Base-by-base conservation (phyloP, 1,140 invertebrate genomes). In the Zophobas atratus region DNA sequence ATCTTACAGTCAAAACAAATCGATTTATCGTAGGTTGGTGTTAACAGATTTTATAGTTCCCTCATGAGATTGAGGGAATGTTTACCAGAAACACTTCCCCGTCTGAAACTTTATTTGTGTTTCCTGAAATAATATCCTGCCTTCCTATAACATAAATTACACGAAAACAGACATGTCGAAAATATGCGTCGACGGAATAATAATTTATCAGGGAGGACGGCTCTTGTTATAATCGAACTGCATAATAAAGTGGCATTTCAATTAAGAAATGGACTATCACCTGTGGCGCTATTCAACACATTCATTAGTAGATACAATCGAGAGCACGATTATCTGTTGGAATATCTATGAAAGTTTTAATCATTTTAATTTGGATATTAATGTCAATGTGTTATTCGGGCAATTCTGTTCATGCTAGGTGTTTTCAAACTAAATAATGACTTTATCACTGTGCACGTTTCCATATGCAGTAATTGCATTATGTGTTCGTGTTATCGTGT, bases 1-100 rank as follows among this genome's bases (percentile, higher is more conserved):
- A 77, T 80, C 55, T 80, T 74, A 80, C 56, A 78, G 79, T 67
- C 79, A 80, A 78, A 80, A 80, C 76, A 80, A 77, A 80, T 80
- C 76, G 76, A 80, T 80, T 80, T 80, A 80, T 80, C 70, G 79
- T 53, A 36, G 36, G 36, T 56, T 48, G 48, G 63, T 78, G 77
- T 76, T 78, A 77, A 80, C 77, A 78, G 72, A 78, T 78, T 77
- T 72, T 70, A 67, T 75, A 51, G 46, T 55, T 78, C 72, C 71
- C 77, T 75, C 39, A 38, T 63, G 78, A 67, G 57, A 56, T 74
- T 55, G 48, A 73, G 49, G 71, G 71, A 73, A 73, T 73, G 49
- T 73, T 72, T 70, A 46, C 20, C 20, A 36, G 70, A 53, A 55
- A 72, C 43, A 56, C 71, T 73, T 73, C 71, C 71, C 55, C 55